These are phyloP conservation scores for Ptilonorhynchus violaceus DNA, from an alignment of 2,113 vertebrate species.

Conservation along the genomic window DNA sequence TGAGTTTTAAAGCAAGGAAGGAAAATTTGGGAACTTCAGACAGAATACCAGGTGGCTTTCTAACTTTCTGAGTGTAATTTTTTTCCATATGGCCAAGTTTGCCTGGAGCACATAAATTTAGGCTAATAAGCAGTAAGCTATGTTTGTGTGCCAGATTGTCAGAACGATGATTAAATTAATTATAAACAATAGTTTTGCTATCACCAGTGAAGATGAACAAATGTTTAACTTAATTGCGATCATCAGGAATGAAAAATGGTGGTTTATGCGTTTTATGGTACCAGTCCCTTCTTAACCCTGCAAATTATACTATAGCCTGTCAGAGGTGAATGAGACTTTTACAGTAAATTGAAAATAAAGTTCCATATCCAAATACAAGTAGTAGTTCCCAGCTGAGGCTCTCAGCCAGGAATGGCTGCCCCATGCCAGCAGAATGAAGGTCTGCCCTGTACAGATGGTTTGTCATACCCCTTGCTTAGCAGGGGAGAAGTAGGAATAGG, in stretches of 20 bases:
- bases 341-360: neutral
- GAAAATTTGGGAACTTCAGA: neutral
- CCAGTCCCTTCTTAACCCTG: neutral
- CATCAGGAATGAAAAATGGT: neutral
- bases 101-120: neutral
- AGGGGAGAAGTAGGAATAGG: neutral
- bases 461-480: neutral
- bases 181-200: neutral
- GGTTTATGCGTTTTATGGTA: neutral
- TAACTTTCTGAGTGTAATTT: fast-evolving
- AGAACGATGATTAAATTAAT: neutral
- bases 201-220: neutral
- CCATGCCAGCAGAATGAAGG: fast-evolving
- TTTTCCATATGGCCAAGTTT: neutral
- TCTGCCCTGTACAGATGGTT: fast-evolving
- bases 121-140: neutral
- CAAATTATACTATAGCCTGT: neutral
- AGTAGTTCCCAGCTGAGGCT: neutral
- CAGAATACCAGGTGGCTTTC: neutral
- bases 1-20: neutral
- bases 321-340: neutral
- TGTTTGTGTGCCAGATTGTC: neutral
- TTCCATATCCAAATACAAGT: neutral
- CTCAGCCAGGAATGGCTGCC: neutral
- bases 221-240: neutral